Percentiles rank a stretch among this genome's conserved stretches.
These are phyloP conservation scores for Loxodonta africana DNA, from an alignment of 2,113 vertebrate species.

Conservation along the genomic window DNA sequence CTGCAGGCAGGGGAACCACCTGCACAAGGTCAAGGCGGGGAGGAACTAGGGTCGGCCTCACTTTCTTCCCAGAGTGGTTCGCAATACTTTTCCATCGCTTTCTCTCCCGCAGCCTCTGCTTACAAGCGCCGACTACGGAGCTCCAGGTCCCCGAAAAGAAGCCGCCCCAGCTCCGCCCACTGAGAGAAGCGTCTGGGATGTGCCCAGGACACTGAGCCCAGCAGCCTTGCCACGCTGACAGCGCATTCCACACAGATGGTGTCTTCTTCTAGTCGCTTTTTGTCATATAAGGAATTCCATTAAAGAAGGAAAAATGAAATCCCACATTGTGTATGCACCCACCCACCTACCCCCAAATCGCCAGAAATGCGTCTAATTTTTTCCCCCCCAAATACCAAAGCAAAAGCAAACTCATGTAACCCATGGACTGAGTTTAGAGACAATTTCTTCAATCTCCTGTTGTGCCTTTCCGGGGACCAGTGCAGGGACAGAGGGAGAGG, in stretches of 20 bases:
- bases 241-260: conserved; percentile 87
- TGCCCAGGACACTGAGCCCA: conserved; percentile 79
- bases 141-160: conserved; percentile 88
- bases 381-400: conserved; percentile 88
- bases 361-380: conserved; percentile 59
- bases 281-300: conserved; percentile 92
- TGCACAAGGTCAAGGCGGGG: not conserved
- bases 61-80: not conserved
- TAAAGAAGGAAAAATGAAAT: conserved; percentile 87
- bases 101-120: conserved; percentile 84
- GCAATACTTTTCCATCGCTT: conserved; percentile 65
- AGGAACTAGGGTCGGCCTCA: not conserved
- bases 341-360: conserved; percentile 65
- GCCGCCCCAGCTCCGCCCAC: conserved; percentile 86
- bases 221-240: conserved; percentile 88
- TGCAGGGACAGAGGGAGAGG: conserved; percentile 83
- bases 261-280: conserved; percentile 89
- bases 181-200: conserved; percentile 84
- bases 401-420: conserved; percentile 88
- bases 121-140: conserved; percentile 90
- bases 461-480: conserved; percentile 87
- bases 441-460: conserved; percentile 86
- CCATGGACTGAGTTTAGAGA: conserved; percentile 85
- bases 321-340: conserved; percentile 89
- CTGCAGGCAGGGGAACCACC: not conserved